Conservation (phyloP, 2,113 vertebrate species). For the Alligator mississippiensis region DNA sequence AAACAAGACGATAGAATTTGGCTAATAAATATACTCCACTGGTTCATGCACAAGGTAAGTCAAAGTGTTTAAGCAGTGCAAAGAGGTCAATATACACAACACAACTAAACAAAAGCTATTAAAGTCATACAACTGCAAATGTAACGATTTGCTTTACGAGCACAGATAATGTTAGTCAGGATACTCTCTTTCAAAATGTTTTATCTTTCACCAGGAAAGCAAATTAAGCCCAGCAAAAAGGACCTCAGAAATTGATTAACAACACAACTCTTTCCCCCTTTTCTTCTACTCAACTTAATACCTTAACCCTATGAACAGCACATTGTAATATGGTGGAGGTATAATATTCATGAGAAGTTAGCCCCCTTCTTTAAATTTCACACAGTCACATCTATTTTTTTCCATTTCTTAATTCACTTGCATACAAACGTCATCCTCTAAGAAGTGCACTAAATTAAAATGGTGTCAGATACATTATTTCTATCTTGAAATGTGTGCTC, state of each 20-base stretch:
- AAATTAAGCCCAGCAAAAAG: constrained; percentile 5
- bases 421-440: background rate
- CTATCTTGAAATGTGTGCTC: background rate
- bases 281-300: background rate
- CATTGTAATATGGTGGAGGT: background rate
- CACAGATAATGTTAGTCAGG: background rate
- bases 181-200: background rate
- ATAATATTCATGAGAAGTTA: background rate
- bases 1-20: background rate
- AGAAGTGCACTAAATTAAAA: background rate
- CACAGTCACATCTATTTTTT: background rate
- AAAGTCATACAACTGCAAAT: background rate
- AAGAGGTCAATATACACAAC: background rate
- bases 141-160: background rate
- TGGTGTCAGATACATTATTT: background rate
- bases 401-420: background rate
- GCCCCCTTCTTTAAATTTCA: background rate
- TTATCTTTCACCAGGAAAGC: background rate
- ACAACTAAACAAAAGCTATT: background rate
- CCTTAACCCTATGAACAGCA: background rate
- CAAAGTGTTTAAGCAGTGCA: background rate
- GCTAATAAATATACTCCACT: background rate
- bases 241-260: background rate
- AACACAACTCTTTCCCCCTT: background rate
- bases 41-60: background rate